A percentile compares a stretch with the other conserved stretches of the same genome.
These are phyloP conservation scores for Panulirus ornatus DNA, from an alignment of 1,140 invertebrate species.

Conservation along the genomic window DNA sequence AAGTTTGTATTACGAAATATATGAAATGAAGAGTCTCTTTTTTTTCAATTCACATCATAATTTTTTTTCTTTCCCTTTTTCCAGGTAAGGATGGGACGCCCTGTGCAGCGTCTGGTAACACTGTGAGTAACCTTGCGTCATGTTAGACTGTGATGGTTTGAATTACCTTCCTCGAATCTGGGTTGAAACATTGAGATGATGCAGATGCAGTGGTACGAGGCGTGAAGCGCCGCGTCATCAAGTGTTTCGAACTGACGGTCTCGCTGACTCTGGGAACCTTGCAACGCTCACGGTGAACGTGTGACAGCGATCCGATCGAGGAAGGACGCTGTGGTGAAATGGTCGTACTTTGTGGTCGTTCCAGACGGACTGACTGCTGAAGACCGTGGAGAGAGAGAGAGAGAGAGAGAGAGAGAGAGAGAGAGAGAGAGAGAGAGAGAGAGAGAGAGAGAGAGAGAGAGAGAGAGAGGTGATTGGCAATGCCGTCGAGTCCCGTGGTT, in stretches of 20 bases:
- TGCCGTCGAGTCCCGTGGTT: no score
- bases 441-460: background rate
- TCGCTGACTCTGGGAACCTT: no score
- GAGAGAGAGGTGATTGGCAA: no score
- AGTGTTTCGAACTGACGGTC: no score
- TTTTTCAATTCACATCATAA: background rate
- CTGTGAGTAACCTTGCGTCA: background rate
- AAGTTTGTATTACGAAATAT: no score
- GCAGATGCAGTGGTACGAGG: background rate
- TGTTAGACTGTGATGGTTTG: constrained; percentile 19
- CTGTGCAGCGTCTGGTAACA: no score
- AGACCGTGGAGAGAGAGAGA: background rate
- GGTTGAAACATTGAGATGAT: background rate
- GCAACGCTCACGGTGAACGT: no score
- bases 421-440: no score
- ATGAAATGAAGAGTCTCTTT: constrained; percentile 7
- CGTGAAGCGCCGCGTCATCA: no score
- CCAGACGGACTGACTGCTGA: no score
- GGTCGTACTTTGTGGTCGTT: background rate
- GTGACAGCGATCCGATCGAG: no score
- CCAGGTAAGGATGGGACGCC: constrained; percentile 34
- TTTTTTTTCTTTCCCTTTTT: constrained; percentile 34
- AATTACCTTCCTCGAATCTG: background rate
- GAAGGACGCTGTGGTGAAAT: background rate
- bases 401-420: constrained; percentile 22